Conservation (phyloP, 2,888 invertebrate species). For the Brachycybe producta region DNA sequence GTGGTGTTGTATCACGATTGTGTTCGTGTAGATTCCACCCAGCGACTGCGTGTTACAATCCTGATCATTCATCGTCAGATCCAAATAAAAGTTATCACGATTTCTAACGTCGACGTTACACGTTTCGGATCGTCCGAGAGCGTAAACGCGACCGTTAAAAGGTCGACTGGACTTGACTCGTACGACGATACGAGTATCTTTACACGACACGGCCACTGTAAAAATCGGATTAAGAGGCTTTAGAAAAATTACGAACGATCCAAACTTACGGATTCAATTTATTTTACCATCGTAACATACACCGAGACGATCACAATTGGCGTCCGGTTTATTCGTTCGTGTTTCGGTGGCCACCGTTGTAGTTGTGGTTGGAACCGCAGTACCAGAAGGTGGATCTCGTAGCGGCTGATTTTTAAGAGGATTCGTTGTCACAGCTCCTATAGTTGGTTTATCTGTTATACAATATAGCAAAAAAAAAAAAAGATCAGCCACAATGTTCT, state of each 20-base stretch:
- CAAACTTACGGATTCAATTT: not conserved
- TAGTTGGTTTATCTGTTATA: not conserved
- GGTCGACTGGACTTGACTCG: conserved; percentile 86
- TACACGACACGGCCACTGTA: conserved; percentile 82
- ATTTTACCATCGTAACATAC: conserved; percentile 82
- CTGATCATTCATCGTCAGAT: conserved; percentile 83
- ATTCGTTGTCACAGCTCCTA: not conserved
- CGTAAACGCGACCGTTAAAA: conserved; percentile 88
- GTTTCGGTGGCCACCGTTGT: conserved; percentile 11
- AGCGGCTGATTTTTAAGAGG: not conserved
- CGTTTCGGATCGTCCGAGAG: conserved; percentile 81
- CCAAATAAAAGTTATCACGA: conserved; percentile 79
- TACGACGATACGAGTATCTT: conserved; percentile 83
- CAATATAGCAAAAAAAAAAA: not conserved
- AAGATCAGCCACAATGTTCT: not conserved
- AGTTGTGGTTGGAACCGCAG: conserved; percentile 19
- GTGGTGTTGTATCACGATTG: conserved; percentile 85
- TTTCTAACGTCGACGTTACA: conserved; percentile 89
- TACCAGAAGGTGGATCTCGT: conserved; percentile 18
- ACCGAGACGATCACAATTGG: conserved; percentile 86
- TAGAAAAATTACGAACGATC: not conserved
- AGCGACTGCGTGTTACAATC: conserved; percentile 92
- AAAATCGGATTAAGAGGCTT: conserved; percentile 22
- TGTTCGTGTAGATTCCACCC: conserved; percentile 84
- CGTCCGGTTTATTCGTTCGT: conserved; percentile 39